Evolutionary conservation across 2,797 vertebrate genomes (phyloP), one percentile per base, ranked within the genome.

Genomic region (Chaetophractus vellerosus): DNA sequence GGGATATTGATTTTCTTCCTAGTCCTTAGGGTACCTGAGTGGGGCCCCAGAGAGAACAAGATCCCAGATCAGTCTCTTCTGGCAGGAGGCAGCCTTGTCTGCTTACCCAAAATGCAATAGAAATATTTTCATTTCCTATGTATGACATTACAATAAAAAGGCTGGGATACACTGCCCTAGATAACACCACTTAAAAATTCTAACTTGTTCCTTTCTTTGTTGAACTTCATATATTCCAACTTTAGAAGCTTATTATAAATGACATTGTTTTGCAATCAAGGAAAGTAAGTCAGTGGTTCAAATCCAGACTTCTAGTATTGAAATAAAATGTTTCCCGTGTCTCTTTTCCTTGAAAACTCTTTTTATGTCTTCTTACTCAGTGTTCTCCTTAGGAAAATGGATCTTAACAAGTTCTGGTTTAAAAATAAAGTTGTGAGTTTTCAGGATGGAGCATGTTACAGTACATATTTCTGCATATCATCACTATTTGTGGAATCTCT

Each of bases 351-450:
- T 61, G 64, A 93, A 85, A 71, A 55, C 41, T 74, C n/a, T 59
- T 72, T 61, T 26, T 86, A 38, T 63, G 38, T 26, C 5, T 50
- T 91, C 66, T 81, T 79, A n/a, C 48, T 84, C 55, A 55, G 50
- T 38, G 74, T 16, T 81, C 50, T 61, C 59, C 15, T 23, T 63
- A 63, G 72, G 26, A 90, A 93, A 93, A 74, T 68, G 74, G 50
- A 50, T 68, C 63, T 88, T 64, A 66, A 68, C 31, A 50, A 71
- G 59, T 90, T 63, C 59, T 23, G 7, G 11, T 57, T 92, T 75
- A 36, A 87, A 96, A 94, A 78, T 23, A 75, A 86, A 88, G 21
- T 31, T 24, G 26, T 63, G n/a, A 61, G 33, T 38, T 66, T 90
- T 59, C 28, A n/a, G 45, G 9, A n/a, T 15, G 15, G 28, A 68